phyloP scores from a whole-genome alignment of 2,888 invertebrate species.

The Cerceris rybyensis region DNA sequence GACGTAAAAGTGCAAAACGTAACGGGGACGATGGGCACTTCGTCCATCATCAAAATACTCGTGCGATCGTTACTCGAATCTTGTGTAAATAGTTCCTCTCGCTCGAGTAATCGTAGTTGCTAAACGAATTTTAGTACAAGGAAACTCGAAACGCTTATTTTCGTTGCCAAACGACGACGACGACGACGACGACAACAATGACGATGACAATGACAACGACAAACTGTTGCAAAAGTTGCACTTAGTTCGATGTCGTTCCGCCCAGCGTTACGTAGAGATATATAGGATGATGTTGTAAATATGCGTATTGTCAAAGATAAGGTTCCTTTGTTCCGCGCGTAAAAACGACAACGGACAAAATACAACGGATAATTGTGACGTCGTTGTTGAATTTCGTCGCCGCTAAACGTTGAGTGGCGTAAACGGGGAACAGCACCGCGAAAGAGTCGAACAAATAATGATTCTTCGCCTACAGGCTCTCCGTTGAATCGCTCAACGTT shows the following conservation, averaged over 20 bases:
- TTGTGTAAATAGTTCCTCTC: constrained; percentile 39
- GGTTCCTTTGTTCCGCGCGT: constrained; percentile 7
- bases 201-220: background rate
- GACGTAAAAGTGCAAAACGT: background rate
- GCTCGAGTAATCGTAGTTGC: constrained; percentile 29
- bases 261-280: no score
- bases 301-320: background rate
- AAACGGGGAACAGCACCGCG: no score
- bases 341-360: background rate
- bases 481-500: background rate
- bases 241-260: no score
- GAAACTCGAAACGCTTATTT: constrained; percentile 63
- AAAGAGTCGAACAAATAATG: no score
- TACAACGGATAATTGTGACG: background rate
- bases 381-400: no score
- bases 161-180: constrained; percentile 33
- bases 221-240: background rate
- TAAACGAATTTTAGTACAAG: constrained; percentile 61
- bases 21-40: background rate
- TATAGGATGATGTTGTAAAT: background rate
- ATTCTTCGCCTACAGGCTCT: background rate
- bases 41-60: background rate
- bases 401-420: no score
- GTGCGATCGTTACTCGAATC: constrained; percentile 10
- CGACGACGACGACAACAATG: constrained; percentile 6